A percentile compares a stretch with the other conserved stretches of the same genome.
These are phyloP conservation scores for Lamellibrachia luymesi DNA, from an alignment of 1,140 invertebrate species.

Conservation along the genomic window DNA sequence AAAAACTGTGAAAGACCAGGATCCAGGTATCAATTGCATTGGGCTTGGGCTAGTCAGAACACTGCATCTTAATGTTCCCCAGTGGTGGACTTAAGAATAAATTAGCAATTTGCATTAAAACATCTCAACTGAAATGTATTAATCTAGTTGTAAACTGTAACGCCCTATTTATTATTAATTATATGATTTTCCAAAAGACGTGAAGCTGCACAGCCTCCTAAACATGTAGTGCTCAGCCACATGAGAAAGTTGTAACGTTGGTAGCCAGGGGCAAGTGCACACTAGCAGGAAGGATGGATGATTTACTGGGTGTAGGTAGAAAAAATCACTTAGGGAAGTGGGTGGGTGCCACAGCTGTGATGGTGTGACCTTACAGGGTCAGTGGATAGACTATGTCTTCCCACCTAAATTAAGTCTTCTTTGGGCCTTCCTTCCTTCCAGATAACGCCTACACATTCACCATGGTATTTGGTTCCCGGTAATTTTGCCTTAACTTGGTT, in stretches of 20 bases:
- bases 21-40: no score
- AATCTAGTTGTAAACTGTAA: no score
- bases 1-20: no score
- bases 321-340: neutral
- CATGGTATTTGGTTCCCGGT: neutral
- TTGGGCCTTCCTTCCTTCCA: neutral
- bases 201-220: neutral
- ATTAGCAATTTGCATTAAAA: no score
- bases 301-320: neutral
- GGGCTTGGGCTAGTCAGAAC: no score
- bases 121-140: no score
- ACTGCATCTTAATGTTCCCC: no score
- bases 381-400: neutral
- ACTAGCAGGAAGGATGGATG: neutral
- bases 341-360: neutral
- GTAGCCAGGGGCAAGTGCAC: neutral
- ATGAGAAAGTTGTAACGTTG: neutral
- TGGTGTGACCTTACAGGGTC: neutral
- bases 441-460: neutral
- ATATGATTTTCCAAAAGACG: no score
- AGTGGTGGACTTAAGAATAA: no score
- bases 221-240: neutral
- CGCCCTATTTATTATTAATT: no score
- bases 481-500: neutral
- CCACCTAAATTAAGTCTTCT: neutral